Base-by-base conservation (phyloP, 1,140 invertebrate species). In the Apis laboriosa region DNA sequence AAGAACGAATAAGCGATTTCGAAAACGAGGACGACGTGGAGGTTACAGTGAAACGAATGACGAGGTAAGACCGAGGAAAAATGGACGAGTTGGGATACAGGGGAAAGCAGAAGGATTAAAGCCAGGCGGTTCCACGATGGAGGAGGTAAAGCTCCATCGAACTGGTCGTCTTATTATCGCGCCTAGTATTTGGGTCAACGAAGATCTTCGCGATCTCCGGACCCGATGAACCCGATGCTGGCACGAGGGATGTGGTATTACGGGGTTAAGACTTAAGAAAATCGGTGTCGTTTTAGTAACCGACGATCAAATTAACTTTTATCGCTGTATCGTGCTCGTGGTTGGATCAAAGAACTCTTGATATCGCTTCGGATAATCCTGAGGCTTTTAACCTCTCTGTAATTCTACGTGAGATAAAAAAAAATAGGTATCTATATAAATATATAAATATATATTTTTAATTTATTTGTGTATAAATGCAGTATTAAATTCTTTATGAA, bases 121-220 rank as follows among this genome's bases (percentile, higher is more conserved):
- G 71, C 9, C 17, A 24, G 60, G 58, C 19, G 24, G 67, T n/a
- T 58, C 56, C 34, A 28, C 13, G 56, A 68, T 51, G 53, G 3
- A 0, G 17, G 21, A 34, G 71, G 28, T 74, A 19, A 67, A 74
- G 53, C 61, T 67, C 53, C 28, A 21, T 11, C 13, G 49, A 21
- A 17, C 60, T 19, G 64, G 63, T n/a, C 63, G 56, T 67, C 84
- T 82, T 82, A 72, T 80, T 71, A 63, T 60, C 74, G 68, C 21
- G 11, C 63, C 68, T 63, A 15, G 67, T 72, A 84, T 76, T 58
- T 56, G 34, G 72, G 74, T 85, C 85, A 86, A 85, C 74, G 56
- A 77, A 55, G 58, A 55, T 43, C 58, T 15, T 8, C 53, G n/a
- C 61, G 49, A 60, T 76, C 55, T 63, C 17, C 1, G 60, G 34